Evolutionary conservation across 2,113 vertebrate genomes (phyloP).

Genomic region (Dermatemys mawii): DNA sequence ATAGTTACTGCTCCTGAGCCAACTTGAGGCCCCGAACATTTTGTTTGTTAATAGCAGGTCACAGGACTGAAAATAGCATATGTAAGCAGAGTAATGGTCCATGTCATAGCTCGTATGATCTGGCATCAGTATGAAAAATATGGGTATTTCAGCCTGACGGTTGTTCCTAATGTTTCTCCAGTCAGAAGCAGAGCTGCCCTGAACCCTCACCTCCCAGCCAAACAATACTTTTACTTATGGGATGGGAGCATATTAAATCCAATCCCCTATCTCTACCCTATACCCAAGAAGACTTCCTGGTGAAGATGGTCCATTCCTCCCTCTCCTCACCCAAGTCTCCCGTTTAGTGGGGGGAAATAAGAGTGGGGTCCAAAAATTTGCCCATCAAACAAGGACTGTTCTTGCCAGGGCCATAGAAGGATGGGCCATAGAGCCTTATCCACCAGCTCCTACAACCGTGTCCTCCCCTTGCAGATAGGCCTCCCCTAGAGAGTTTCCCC

Average conservation of each 20-base stretch:
- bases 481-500: too few species aligned
- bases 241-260: neutral
- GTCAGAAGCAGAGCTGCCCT: neutral
- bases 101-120: neutral
- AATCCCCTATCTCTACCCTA: neutral
- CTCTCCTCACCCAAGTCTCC: neutral
- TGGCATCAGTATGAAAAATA: neutral
- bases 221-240: neutral
- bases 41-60: neutral
- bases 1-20: neutral
- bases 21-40: neutral
- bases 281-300: neutral
- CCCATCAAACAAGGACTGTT: neutral
- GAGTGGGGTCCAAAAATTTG: neutral
- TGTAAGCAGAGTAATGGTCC: neutral
- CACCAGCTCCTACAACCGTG: neutral
- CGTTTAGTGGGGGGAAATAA: neutral
- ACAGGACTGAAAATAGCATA: neutral
- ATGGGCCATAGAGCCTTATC: neutral
- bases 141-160: neutral
- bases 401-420: neutral
- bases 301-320: neutral
- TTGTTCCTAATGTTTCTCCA: neutral
- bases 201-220: neutral
- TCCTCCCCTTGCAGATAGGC: neutral